Percentiles rank a stretch among this genome's conserved stretches.
phyloP scores from a whole-genome alignment of 2,888 invertebrate genomes.

The Pristionchus fissidentatus region DNA sequence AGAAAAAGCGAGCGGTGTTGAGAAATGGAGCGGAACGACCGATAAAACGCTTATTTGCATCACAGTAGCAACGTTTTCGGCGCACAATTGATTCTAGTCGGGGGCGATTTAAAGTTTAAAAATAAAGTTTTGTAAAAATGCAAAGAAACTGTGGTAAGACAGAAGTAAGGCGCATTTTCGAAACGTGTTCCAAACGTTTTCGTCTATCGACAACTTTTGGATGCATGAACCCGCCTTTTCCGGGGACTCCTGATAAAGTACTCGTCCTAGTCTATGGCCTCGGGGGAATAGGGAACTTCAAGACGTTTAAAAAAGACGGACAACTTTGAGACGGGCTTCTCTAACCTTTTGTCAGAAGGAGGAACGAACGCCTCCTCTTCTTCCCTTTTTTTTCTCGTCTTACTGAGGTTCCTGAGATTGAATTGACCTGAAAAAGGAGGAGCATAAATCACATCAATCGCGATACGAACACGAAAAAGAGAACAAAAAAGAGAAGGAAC shows the following conservation, averaged over 20 bases:
- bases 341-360: not conserved
- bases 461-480: not conserved
- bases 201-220: no score
- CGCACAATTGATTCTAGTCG: not conserved
- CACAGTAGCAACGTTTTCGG: not conserved
- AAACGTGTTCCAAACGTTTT: no score
- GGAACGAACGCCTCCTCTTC: not conserved
- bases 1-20: no score
- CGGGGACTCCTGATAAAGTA: not conserved
- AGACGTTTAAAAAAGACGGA: not conserved
- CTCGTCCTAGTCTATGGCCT: no score
- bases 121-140: not conserved
- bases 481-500: not conserved
- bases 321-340: not conserved
- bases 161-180: not conserved
- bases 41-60: not conserved
- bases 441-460: constrained; percentile 6
- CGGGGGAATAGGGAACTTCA: not conserved
- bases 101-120: not conserved
- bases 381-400: not conserved
- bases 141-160: not conserved
- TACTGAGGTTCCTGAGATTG: not conserved
- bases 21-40: not conserved
- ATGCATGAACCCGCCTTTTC: not conserved
- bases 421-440: not conserved